These are phyloP conservation scores for Callocephalon fimbriatum DNA, from an alignment of 2,113 vertebrate species.

Conservation along the genomic window DNA sequence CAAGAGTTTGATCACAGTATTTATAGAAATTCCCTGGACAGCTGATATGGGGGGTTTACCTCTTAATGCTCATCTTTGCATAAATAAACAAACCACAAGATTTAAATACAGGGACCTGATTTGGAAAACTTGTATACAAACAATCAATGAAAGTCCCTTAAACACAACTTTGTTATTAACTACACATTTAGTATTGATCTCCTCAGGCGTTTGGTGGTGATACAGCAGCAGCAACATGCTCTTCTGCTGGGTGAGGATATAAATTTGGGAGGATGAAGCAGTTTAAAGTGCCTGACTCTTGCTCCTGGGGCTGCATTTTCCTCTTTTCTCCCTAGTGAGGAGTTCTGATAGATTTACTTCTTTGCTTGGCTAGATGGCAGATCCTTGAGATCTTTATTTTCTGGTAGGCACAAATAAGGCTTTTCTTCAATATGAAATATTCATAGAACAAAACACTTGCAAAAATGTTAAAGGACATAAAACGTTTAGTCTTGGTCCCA, in stretches of 20 bases:
- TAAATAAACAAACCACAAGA: not conserved
- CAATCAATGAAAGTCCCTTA: not conserved
- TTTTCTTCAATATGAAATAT: conserved; percentile 26
- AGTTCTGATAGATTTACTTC: not conserved
- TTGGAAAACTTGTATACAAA: not conserved
- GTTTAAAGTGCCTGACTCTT: not conserved
- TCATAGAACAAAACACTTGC: not conserved
- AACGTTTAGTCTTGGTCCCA: not conserved
- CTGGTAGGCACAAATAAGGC: not conserved
- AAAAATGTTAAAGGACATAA: not conserved
- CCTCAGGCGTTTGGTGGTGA: not conserved
- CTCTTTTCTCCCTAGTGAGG: not conserved
- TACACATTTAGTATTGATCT: not conserved
- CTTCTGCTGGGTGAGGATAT: not conserved
- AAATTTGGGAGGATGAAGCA: not conserved
- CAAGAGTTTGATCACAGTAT: not conserved
- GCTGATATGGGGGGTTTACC: not conserved
- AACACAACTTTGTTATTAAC: not conserved
- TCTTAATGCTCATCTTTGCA: not conserved
- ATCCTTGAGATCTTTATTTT: not conserved
- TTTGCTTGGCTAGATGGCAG: not conserved
- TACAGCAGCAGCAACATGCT: not conserved
- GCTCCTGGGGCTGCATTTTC: not conserved
- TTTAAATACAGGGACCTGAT: not conserved
- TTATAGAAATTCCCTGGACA: not conserved